phyloP scores from a whole-genome alignment of 2,888 invertebrate genomes.

The Cephus nigrinus region DNA sequence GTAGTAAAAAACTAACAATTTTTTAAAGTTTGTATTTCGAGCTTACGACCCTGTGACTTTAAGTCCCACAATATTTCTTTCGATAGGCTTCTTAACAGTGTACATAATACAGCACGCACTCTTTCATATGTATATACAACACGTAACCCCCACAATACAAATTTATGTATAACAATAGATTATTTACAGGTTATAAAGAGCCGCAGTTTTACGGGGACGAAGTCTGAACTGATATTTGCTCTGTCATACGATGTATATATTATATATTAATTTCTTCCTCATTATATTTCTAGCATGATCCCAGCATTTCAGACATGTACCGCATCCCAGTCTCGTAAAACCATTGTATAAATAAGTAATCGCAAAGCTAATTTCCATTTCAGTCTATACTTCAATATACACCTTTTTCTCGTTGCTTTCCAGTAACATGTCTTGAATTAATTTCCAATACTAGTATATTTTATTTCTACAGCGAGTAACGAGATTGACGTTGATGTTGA shows the following conservation, averaged over 20 bases:
- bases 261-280: neutral
- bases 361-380: neutral
- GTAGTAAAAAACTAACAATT: neutral
- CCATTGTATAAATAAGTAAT: neutral
- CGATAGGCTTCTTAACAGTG: slow-evolving; percentile 1
- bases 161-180: neutral
- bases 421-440: neutral
- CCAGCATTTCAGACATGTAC: neutral
- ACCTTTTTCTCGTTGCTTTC: neutral
- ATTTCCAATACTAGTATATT: neutral
- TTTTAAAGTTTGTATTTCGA: neutral
- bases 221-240: neutral
- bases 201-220: neutral
- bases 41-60: neutral
- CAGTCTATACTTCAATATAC: neutral
- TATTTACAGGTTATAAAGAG: neutral
- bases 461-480: slow-evolving; percentile 51
- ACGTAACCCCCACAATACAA: neutral
- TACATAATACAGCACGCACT: neutral
- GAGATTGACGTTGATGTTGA: slow-evolving; percentile 62
- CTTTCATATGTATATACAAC: neutral
- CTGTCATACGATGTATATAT: neutral
- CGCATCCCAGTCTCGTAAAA: neutral
- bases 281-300: neutral
- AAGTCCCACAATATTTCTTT: neutral